A percentile compares a stretch with the other conserved stretches of the same genome.
phyloP scores from a whole-genome alignment of 2,113 vertebrate species.

The Sitta europaea region DNA sequence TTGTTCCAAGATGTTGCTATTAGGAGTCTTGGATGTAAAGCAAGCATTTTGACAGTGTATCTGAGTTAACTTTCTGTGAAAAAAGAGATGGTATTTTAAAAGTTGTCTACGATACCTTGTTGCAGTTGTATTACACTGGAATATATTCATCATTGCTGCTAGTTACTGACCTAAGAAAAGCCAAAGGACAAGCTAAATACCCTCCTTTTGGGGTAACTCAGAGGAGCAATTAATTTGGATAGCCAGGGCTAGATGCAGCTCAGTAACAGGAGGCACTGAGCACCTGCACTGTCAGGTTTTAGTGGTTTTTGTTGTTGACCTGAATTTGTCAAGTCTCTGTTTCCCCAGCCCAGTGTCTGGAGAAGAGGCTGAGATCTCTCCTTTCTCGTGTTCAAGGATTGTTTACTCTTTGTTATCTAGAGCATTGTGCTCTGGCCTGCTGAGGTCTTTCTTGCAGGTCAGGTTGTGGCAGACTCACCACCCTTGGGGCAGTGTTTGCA shows the following conservation, averaged over 20 bases:
- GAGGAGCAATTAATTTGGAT: not conserved
- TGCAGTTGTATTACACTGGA: not conserved
- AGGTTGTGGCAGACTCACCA: too few species aligned
- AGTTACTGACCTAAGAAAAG: not conserved
- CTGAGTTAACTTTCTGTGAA: not conserved
- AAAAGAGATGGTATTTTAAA: not conserved
- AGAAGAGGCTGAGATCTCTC: too few species aligned
- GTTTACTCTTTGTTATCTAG: too few species aligned
- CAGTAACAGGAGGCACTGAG: not conserved
- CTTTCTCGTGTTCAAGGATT: too few species aligned
- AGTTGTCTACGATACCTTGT: not conserved
- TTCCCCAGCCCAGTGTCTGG: too few species aligned
- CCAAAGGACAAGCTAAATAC: not conserved
- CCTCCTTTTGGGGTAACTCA: not conserved
- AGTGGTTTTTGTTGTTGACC: too few species aligned
- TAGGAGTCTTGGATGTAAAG: not conserved
- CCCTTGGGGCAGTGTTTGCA: too few species aligned
- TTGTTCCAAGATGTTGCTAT: not conserved
- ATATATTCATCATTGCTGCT: not conserved
- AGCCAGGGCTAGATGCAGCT: not conserved
- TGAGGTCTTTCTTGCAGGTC: too few species aligned
- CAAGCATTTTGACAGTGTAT: not conserved
- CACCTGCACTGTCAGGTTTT: too few species aligned
- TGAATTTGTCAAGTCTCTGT: too few species aligned
- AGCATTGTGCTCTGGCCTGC: too few species aligned